Percentiles rank a stretch among this genome's conserved stretches.
Conservation (phyloP, 2,113 vertebrate species). For the Sinosuthora webbiana region DNA sequence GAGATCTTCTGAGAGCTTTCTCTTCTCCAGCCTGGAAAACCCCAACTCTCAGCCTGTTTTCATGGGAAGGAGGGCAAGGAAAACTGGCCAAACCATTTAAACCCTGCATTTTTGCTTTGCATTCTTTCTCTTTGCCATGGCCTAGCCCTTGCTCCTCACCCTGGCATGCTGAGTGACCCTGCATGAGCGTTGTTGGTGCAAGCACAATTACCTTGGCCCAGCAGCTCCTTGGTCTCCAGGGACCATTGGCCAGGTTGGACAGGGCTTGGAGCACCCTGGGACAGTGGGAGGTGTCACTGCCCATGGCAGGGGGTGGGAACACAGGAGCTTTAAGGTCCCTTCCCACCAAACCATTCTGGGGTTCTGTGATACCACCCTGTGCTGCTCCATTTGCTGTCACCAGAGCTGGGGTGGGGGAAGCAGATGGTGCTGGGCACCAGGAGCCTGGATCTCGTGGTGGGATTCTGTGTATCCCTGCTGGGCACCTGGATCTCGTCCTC, state of each 20-base stretch:
- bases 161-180: accelerated
- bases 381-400: background rate
- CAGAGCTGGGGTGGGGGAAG: accelerated
- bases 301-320: background rate
- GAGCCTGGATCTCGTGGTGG: background rate
- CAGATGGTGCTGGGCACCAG: background rate
- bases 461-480: background rate
- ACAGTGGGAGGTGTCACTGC: background rate
- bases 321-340: background rate
- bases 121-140: background rate
- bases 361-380: accelerated
- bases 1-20: accelerated
- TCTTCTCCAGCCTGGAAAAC: background rate
- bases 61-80: background rate
- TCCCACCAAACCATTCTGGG: background rate
- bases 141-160: background rate
- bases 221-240: background rate
- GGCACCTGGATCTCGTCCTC: background rate
- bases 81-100: background rate
- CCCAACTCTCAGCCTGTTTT: background rate
- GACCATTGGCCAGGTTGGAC: background rate
- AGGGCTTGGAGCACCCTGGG: accelerated
- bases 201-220: background rate
- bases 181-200: background rate
- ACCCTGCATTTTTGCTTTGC: background rate